Evolutionary conservation across 2,113 vertebrate species (phyloP).

Genomic region (Muntiacus muntjak): DNA sequence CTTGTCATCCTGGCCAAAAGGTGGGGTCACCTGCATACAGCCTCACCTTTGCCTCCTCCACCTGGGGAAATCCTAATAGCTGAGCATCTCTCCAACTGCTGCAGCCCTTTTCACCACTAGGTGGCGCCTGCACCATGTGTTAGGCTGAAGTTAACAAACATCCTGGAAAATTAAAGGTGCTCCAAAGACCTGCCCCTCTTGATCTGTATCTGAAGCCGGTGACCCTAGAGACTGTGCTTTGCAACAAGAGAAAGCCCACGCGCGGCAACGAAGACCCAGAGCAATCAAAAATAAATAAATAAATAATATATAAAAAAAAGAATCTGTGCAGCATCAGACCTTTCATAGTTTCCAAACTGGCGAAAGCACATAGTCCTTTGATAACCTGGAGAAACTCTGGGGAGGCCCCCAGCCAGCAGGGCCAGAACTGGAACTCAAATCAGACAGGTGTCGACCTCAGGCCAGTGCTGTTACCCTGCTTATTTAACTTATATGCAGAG

Average conservation of each 20-base stretch:
- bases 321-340: background rate
- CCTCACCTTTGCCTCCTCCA: background rate
- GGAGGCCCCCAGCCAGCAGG: too few relatives aligned
- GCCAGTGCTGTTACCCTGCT: too few relatives aligned
- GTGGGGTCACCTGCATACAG: background rate
- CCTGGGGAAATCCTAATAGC: background rate
- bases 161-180: rapidly evolving
- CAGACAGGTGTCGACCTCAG: background rate
- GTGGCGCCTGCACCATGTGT: background rate
- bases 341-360: background rate
- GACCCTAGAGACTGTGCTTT: background rate
- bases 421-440: background rate
- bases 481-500: too few relatives aligned
- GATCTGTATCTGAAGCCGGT: background rate
- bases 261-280: background rate
- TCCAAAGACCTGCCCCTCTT: background rate
- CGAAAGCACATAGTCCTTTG: background rate
- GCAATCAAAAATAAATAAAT: background rate
- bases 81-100: background rate
- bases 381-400: background rate
- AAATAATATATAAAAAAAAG: background rate
- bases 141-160: background rate
- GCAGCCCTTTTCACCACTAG: background rate
- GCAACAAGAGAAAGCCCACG: background rate
- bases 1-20: background rate